Conservation (phyloP, 1,140 invertebrate genomes). For the Ruditapes philippinarum region DNA sequence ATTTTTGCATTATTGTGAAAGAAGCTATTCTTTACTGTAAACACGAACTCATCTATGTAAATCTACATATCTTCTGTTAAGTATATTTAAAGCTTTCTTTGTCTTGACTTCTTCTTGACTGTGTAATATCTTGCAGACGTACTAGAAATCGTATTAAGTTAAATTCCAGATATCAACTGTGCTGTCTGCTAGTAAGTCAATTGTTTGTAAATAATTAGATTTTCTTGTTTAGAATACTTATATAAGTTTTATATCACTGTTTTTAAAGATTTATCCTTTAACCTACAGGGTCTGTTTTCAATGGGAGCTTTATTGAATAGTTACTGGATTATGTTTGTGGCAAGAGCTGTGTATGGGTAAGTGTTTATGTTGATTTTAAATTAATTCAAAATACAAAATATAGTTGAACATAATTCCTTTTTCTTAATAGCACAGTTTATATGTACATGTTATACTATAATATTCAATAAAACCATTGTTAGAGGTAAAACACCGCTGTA, state of each 20-base stretch:
- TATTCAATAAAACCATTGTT: neutral
- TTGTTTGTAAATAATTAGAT: neutral
- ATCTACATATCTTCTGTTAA: neutral
- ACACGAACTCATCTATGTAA: neutral
- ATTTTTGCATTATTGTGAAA: no score
- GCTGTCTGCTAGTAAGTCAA: neutral
- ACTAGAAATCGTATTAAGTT: no score
- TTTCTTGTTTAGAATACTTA: neutral
- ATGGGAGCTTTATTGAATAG: slow-evolving; percentile 26
- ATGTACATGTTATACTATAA: neutral
- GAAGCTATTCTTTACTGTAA: no score
- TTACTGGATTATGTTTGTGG: slow-evolving; percentile 47
- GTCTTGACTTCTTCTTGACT: neutral
- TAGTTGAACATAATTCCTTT: no score
- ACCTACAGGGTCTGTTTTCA: slow-evolving; percentile 7
- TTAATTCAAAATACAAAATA: neutral
- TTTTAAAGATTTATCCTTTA: neutral
- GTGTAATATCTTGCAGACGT: no score
- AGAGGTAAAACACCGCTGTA: no score
- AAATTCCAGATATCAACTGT: no score
- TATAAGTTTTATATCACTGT: neutral
- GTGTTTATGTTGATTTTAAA: no score
- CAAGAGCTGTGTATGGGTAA: slow-evolving; percentile 40
- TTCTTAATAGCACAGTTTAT: neutral
- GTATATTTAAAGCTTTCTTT: no score